Evolutionary conservation across 2,113 vertebrate genomes (phyloP), one percentile per base, ranked within the genome.

Genomic region (Sardina pilchardus): DNA sequence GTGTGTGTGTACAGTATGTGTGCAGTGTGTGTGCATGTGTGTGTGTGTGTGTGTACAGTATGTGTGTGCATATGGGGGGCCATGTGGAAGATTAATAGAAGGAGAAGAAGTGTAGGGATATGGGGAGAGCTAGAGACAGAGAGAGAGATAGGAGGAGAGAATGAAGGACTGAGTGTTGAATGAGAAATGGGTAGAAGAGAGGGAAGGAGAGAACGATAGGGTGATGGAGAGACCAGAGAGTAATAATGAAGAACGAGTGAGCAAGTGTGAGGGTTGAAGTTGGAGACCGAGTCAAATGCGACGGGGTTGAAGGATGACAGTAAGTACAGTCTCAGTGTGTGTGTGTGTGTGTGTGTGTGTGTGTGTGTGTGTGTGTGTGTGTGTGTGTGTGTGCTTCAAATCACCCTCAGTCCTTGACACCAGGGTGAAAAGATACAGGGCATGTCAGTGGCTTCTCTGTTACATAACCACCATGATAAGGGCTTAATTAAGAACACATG

Each of bases 301-400:
- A 42, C 39, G 4, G 39, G 17, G 48, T 14, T 50, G 48, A 50
- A 50, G 48, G 48, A 85, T 88, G 85, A 89, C 34, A 34, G n/a
- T 36, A 34, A 5, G 63, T 71, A 3, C 4, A 42, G 26, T 71
- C 0, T 71, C 26, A 34, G 63, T 34, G 63, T 71, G n/a, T 63
- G 59, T 63, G 59, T 63, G 59, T 63, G 59, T 63, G 59, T 63
- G 39, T 81, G 26, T 14, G 67, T 86, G 21, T 34, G 48, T 56
- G 86, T 86, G 86, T 80, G 36, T 67, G 47, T 86, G 89, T 83
- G 56, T 59, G 56, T 59, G 56, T 59, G 56, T 59, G 12, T 24
- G 56, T 24, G 7, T 59, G 56, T 36, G 34, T 43, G 21, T 59
- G 56, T 59, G 17, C 24, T 59, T 6, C 19, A 24, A 1, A 59